Conservation (phyloP, 1,140 invertebrate genomes). For the Megalonaias nervosa region DNA sequence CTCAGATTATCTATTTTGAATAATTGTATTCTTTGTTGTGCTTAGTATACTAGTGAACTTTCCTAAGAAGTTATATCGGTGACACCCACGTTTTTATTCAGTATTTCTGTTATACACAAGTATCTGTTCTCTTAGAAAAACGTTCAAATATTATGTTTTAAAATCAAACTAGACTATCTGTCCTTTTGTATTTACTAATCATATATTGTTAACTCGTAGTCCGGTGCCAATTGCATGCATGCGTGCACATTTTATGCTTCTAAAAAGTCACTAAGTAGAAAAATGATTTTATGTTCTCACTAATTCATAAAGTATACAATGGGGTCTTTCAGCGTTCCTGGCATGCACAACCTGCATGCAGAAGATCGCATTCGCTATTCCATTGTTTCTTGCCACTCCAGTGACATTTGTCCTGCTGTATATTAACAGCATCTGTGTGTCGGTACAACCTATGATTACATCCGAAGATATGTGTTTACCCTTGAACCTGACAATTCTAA, state of each 20-base stretch:
- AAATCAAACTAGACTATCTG: too few relatives aligned
- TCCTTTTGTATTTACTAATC: too few relatives aligned
- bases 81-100: too few relatives aligned
- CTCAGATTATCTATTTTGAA: too few relatives aligned
- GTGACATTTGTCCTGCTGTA: constrained; percentile 18
- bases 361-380: constrained; percentile 35
- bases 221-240: not conserved
- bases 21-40: too few relatives aligned
- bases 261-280: not conserved
- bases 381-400: constrained; percentile 34
- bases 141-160: too few relatives aligned
- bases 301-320: constrained; percentile 12
- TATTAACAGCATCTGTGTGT: constrained; percentile 20
- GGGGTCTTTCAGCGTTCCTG: constrained; percentile 42
- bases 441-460: not conserved
- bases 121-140: too few relatives aligned
- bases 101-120: too few relatives aligned
- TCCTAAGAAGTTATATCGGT: too few relatives aligned
- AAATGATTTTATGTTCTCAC: not conserved
- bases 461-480: not conserved
- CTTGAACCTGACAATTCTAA: not conserved
- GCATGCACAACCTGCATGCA: constrained; percentile 42
- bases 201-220: too few relatives aligned
- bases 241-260: constrained; percentile 1
- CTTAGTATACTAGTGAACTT: too few relatives aligned